Evolutionary conservation across 1,140 invertebrate genomes (phyloP), one percentile per base, ranked within the genome.

Genomic region (Drosophila auraria): DNA sequence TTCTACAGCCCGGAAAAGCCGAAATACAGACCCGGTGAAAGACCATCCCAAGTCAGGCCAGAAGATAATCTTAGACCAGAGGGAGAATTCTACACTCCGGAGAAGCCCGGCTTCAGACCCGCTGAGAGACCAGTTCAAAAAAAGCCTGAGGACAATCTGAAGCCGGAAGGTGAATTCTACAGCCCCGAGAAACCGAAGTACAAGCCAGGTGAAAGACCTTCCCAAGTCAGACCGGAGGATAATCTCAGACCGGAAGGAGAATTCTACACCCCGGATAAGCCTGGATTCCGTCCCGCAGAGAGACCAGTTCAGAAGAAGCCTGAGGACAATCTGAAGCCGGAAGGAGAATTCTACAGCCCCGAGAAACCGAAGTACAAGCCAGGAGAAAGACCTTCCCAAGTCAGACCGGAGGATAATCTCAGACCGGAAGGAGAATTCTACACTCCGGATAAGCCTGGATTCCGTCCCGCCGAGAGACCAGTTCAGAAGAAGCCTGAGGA

Each of bases 381-480:
- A 11, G 95, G 94, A 0, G 95, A 96, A 69, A 91, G 94, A 47
- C 94, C 93, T 54, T 93, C 93, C 17, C 94, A 94, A 14, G 94
- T 93, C 49, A 94, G 93, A 72, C 95, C 94, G 0, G 90, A 94
- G 68, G 95, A 96, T 68, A 95, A 96, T 91, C 77, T 96, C 2
- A 90, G 92, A 40, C 93, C 87, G 9, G 65, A 77, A 25, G 64
- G 95, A 5, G 93, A 95, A 3, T 95, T 95, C 78, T 94, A 95
- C 66, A 93, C 93, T 27, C 94, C 94, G 0, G 90, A 93, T 33
- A 51, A 82, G 82, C 60, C 66, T 4, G 59, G 53, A 8, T 80
- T 44, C 47, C 8, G 45, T 3, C 93, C 92, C 5, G 91, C 76
- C 27, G 93, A 94, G 78, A 69, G 93, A 44, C 92, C 80, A 45